Base-by-base conservation (phyloP, 2,888 invertebrate species). In the Ochropleura plecta region DNA sequence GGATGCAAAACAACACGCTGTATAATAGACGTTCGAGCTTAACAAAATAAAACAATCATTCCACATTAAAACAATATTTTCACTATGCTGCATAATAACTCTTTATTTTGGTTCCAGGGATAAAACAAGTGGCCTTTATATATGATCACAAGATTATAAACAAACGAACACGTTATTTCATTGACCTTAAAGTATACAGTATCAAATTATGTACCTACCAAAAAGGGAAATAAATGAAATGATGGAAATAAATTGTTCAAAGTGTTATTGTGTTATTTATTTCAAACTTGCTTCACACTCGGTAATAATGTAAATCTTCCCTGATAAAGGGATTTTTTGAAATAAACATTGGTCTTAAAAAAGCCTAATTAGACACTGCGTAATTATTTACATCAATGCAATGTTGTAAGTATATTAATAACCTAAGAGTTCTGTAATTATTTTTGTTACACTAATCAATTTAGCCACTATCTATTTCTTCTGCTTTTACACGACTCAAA, bases 61-160 rank as follows among this genome's bases (percentile, higher is more conserved):
- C 20, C 44, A 60, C 40, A 62, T 51, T n/a, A 14, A 18, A 40
- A 14, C 18, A 63, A 48, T 20, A 12, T 46, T 30, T n/a, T 6
- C 2, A 12, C 8, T 57, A 44, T 53, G 10, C 46, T 42, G 12
- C 12, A 67, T 6, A 79, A 62, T 44, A 46, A 44, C 44, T 46
- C 20, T 55, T 67, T 73, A 49, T 81, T 53, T 66, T 66, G 6
- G 51, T 81, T 70, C 66, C 81, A 81, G 81, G 55, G 49, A 75
- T 42, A 30, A 40, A n/a, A 66, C 69, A 77, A 66, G 55, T 59
- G 4, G n/a, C 16, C 68, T 30, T 44, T 75, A 18, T 74, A 49
- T 16, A 3, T 18, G 30, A 49, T 48, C 7, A 7, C 59, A 12
- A 5, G 18, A 67, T 14, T 55, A 55, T 16, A 16, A 9, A 63